Conservation (phyloP, 2,113 vertebrate genomes). For the Sorex araneus region DNA sequence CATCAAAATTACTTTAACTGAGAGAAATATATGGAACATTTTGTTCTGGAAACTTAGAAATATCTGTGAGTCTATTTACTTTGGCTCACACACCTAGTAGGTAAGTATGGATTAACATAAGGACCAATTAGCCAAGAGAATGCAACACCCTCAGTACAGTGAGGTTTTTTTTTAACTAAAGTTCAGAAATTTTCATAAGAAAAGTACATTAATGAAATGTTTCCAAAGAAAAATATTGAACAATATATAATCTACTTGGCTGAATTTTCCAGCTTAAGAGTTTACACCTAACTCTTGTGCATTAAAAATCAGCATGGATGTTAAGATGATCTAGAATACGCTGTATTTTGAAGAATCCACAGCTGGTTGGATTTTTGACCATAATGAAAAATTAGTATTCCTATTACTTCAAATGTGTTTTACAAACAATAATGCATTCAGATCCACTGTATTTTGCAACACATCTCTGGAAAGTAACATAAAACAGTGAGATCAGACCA, state of each 20-base stretch:
- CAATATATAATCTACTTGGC: constrained; percentile 66
- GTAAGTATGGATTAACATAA: neutral
- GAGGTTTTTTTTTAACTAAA: constrained; percentile 84
- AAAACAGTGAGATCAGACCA: constrained; percentile 79
- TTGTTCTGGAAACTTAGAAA: neutral
- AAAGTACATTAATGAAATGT: constrained; percentile 83
- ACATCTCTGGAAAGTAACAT: constrained; percentile 79
- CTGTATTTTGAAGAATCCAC: constrained; percentile 71
- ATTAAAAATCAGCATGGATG: constrained; percentile 69
- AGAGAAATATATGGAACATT: neutral
- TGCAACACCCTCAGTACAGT: rapidly evolving
- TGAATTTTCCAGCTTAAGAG: constrained; percentile 65
- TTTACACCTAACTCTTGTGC: constrained; percentile 80
- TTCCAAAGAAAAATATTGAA: constrained; percentile 79
- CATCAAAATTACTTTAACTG: neutral
- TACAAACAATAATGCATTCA: constrained; percentile 79
- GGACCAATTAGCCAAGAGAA: neutral
- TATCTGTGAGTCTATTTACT: neutral
- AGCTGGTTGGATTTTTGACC: constrained; percentile 77
- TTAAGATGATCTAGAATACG: constrained; percentile 76
- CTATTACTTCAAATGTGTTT: constrained; percentile 72
- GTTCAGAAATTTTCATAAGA: constrained; percentile 79
- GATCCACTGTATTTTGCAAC: constrained; percentile 72
- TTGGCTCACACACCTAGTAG: neutral
- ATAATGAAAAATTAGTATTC: constrained; percentile 69